Conservation (phyloP, 2,888 invertebrate genomes). For the Tetanocera ferruginea region DNA sequence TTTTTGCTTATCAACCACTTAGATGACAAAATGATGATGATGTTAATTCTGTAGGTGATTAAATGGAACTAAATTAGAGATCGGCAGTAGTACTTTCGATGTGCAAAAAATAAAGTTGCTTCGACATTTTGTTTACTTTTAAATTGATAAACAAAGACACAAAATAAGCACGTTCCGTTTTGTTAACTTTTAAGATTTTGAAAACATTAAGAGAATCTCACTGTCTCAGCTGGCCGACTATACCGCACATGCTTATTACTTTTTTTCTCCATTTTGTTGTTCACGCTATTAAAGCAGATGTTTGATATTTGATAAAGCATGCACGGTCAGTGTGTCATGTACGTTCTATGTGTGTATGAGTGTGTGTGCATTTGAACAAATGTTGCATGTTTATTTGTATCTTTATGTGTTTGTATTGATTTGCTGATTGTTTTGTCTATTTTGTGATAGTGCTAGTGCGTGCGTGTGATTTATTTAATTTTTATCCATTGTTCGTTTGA, state of each 20-base stretch:
- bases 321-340: not conserved
- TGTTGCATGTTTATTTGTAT: not conserved
- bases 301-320: conserved; percentile 21
- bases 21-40: too few species aligned
- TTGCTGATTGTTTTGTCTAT: conserved; percentile 17
- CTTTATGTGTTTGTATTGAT: not conserved
- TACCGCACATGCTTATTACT: not conserved
- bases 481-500: not conserved
- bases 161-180: too few species aligned
- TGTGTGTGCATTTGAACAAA: not conserved
- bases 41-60: too few species aligned
- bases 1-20: too few species aligned
- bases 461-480: conserved; percentile 2
- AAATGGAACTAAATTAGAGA: too few species aligned
- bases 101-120: too few species aligned
- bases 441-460: conserved; percentile 8
- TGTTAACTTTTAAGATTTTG: too few species aligned
- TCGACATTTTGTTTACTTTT: too few species aligned
- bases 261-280: not conserved
- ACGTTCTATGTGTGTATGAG: not conserved
- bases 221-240: too few species aligned
- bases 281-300: not conserved
- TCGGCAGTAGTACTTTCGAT: too few species aligned
- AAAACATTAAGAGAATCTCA: too few species aligned
- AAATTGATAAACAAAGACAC: too few species aligned